Evolutionary conservation across 2,797 vertebrate genomes (phyloP).

Genomic region (Centropyge bicolor): DNA sequence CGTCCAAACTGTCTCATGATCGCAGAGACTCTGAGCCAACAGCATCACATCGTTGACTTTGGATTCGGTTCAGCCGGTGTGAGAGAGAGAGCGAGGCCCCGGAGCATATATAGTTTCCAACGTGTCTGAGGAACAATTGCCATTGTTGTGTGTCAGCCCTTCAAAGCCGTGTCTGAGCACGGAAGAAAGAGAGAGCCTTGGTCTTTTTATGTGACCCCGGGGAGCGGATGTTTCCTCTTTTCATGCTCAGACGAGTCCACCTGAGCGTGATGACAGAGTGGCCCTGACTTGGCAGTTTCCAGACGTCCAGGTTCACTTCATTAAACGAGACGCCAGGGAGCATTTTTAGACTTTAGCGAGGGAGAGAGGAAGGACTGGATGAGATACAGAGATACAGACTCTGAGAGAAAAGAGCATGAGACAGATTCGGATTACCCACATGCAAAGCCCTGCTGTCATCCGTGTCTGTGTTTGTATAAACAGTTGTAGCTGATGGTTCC

Average conservation of each 20-base stretch:
- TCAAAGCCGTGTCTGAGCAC: constrained; percentile 43
- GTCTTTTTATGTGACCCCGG: constrained; percentile 49
- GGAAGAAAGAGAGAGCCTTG: constrained; percentile 46
- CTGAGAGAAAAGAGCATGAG: constrained; percentile 16
- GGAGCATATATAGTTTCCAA: constrained; percentile 33
- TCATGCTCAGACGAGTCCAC: constrained; percentile 62
- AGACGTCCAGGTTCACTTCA: constrained; percentile 56
- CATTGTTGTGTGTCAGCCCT: constrained; percentile 47
- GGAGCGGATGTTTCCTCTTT: constrained; percentile 68
- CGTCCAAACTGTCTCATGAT: background rate
- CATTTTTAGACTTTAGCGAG: constrained; percentile 43
- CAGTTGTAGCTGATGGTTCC: constrained; percentile 50
- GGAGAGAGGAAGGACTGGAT: constrained; percentile 50
- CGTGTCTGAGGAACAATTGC: constrained; percentile 51
- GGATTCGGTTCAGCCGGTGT: constrained; percentile 21
- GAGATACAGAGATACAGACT: constrained; percentile 54
- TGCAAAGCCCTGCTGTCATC: constrained; percentile 45
- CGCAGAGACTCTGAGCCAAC: constrained; percentile 19
- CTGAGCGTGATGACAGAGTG: constrained; percentile 64
- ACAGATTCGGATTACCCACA: constrained; percentile 51
- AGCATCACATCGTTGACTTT: constrained; percentile 21
- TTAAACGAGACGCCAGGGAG: constrained; percentile 63
- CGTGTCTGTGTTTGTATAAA: constrained; percentile 62
- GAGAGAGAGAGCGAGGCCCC: background rate
- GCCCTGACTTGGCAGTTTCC: constrained; percentile 55